These are phyloP conservation scores for Colistium nudipinnis DNA, from an alignment of 2,113 vertebrate genomes.

Conservation along the genomic window DNA sequence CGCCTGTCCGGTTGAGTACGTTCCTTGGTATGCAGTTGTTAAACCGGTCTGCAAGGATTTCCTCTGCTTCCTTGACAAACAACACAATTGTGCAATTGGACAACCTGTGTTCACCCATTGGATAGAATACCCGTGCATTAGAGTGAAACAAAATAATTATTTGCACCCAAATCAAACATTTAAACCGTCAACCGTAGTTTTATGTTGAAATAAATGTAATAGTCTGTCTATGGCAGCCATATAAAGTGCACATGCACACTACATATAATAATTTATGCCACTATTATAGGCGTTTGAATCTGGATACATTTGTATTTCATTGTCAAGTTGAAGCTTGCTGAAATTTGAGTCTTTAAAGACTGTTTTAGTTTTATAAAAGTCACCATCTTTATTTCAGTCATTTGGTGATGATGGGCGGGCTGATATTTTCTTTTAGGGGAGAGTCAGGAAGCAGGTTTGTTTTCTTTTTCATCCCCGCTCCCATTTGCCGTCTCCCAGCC, in stretches of 20 bases:
- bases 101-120: too few relatives aligned
- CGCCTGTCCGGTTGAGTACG: slow-evolving; percentile 40
- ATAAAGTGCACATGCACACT: neutral
- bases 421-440: slow-evolving; percentile 14
- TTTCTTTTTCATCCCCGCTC: slow-evolving; percentile 5
- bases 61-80: slow-evolving; percentile 54
- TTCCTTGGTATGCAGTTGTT: slow-evolving; percentile 52
- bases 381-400: neutral
- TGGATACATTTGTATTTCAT: neutral
- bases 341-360: neutral
- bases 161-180: too few relatives aligned
- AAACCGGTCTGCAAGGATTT: slow-evolving; percentile 71
- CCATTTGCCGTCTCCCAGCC: slow-evolving; percentile 1
- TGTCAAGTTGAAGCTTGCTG: neutral
- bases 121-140: neutral
- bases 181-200: neutral
- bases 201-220: neutral
- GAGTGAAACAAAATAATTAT: too few relatives aligned
- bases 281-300: neutral
- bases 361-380: neutral
- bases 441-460: slow-evolving; percentile 33
- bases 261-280: neutral
- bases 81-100: neutral
- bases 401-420: neutral
- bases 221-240: neutral